These are phyloP conservation scores for Brachionus sp. DNA, from an alignment of 1,140 invertebrate species.

Conservation along the genomic window DNA sequence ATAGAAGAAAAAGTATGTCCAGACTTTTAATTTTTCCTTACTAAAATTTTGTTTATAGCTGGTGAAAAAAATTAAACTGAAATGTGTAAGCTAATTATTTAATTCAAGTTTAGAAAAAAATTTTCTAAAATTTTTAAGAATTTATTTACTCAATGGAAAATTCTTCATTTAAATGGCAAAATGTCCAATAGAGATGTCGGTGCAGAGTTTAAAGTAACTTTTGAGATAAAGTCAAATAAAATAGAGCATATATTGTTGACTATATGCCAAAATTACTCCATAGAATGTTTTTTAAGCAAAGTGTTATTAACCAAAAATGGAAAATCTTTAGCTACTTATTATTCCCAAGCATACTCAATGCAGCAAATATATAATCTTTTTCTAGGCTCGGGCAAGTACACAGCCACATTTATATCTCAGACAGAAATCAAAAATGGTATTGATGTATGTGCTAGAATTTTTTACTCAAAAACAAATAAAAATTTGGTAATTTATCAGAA, in stretches of 20 bases:
- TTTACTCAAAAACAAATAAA: background rate
- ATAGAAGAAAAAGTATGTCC: background rate
- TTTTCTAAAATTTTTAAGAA: background rate
- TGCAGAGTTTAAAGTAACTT: background rate
- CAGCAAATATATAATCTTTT: constrained; percentile 18
- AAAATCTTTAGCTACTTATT: background rate
- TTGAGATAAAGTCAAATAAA: background rate
- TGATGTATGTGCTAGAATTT: background rate
- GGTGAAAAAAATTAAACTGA: background rate
- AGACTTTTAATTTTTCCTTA: background rate
- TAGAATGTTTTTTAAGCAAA: background rate
- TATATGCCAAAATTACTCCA: background rate
- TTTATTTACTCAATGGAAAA: constrained; percentile 1
- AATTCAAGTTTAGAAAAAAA: too few relatives aligned
- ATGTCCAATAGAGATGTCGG: background rate
- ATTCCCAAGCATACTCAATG: background rate
- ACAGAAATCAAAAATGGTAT: background rate
- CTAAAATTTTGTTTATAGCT: background rate
- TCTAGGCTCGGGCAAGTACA: background rate
- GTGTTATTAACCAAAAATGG: background rate
- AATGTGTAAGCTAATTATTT: background rate
- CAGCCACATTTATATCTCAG: background rate
- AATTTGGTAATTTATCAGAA: background rate
- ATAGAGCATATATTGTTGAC: background rate
- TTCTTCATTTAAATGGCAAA: background rate